Percentiles rank a stretch among this genome's conserved stretches.
These are phyloP conservation scores for Melanchra persicariae DNA, from an alignment of 2,888 invertebrate species.

Conservation along the genomic window DNA sequence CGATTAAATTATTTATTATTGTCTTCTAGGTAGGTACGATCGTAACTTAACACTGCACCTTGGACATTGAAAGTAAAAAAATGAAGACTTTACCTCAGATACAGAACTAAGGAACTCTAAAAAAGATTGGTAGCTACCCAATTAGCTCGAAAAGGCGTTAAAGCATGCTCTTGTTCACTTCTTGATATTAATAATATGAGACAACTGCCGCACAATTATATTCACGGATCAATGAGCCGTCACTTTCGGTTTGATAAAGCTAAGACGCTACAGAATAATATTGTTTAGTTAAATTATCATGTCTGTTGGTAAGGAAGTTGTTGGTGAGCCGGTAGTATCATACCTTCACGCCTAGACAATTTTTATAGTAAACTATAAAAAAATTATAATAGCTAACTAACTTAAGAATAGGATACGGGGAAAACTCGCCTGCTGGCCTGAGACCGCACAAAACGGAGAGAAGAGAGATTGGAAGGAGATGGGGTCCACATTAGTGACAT, in stretches of 20 bases:
- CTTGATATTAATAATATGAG: constrained; percentile 53
- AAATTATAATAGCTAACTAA: too few species aligned
- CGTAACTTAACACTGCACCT: background rate
- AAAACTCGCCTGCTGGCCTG: too few species aligned
- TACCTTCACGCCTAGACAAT: too few species aligned
- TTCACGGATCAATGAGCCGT: constrained; percentile 70
- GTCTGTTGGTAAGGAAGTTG: background rate
- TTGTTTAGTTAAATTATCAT: constrained; percentile 2
- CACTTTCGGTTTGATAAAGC: constrained; percentile 45
- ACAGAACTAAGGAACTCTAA: background rate
- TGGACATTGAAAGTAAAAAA: background rate
- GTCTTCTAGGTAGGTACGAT: background rate
- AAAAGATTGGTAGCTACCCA: background rate
- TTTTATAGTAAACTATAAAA: too few species aligned
- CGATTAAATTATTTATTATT: background rate
- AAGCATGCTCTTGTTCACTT: constrained; percentile 20
- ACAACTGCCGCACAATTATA: constrained; percentile 59
- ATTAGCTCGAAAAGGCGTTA: constrained; percentile 14
- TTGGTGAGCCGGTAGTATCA: background rate
- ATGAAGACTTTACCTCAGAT: background rate
- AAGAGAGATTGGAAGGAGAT: too few species aligned
- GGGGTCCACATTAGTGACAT: too few species aligned
- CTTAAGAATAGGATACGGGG: too few species aligned
- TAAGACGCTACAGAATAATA: background rate
- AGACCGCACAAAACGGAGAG: too few species aligned